These are phyloP conservation scores for Danio jaintianensis DNA, from an alignment of 2,797 vertebrate species.

Conservation along the genomic window DNA sequence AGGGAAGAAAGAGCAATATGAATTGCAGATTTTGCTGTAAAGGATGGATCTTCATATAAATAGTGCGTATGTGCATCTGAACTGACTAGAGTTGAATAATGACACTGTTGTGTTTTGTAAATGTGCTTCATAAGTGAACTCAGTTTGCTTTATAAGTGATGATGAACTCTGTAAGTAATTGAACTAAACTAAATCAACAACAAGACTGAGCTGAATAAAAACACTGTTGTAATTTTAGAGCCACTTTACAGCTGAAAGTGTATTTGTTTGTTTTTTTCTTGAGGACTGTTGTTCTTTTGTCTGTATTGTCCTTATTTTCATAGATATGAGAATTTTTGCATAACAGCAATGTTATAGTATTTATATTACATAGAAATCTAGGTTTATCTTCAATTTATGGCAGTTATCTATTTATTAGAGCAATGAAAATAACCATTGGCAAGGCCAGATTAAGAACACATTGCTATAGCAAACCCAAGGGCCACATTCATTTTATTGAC, in stretches of 20 bases:
- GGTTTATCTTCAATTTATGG: too few species aligned
- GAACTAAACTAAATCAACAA: conserved; percentile 3
- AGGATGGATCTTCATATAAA: not conserved
- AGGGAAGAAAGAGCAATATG: conserved; percentile 6
- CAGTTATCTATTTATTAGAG: too few species aligned
- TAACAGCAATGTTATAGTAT: too few species aligned
- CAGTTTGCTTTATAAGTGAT: not conserved
- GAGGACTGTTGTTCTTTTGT: too few species aligned
- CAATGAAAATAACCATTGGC: too few species aligned
- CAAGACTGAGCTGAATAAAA: not conserved
- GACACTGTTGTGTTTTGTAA: not conserved
- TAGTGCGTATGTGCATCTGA: not conserved
- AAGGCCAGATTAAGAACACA: too few species aligned
- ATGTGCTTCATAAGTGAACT: not conserved
- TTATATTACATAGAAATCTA: too few species aligned
- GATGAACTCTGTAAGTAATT: not conserved
- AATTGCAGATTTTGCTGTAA: not conserved
- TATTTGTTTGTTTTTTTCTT: not conserved
- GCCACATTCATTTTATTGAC: too few species aligned
- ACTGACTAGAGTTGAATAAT: conserved; percentile 16
- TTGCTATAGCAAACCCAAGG: too few species aligned
- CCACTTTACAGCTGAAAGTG: not conserved
- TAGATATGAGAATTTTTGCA: too few species aligned
- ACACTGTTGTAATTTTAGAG: not conserved
- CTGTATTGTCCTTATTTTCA: too few species aligned